Conservation (phyloP, 1,140 invertebrate genomes). For the Aphaenogaster rudis region DNA sequence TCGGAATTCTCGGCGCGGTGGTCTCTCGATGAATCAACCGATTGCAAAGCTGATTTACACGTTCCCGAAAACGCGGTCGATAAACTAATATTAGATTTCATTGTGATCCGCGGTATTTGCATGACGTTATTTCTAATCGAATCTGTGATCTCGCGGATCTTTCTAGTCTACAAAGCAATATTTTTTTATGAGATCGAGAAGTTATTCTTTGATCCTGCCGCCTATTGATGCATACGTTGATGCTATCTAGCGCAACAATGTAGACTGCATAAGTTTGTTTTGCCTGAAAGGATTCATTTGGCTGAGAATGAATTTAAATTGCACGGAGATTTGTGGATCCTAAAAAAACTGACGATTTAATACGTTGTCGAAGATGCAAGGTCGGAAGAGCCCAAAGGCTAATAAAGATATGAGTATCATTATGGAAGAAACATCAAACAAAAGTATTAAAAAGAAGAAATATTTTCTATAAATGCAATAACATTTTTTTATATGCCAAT, state of each 20-base stretch:
- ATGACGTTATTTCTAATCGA: not conserved
- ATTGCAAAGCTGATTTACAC: conserved; percentile 49
- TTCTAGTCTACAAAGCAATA: not conserved
- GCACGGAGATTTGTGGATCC: not conserved
- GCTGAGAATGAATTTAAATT: conserved; percentile 11
- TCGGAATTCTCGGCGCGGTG: conserved; percentile 67
- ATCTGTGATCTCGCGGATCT: not conserved
- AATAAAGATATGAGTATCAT: not conserved
- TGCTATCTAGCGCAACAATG: conserved; percentile 17
- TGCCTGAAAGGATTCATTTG: conserved; percentile 1
- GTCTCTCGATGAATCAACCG: conserved; percentile 71
- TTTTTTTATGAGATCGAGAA: not conserved
- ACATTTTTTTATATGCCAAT: not conserved
- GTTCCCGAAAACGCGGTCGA: conserved; percentile 60
- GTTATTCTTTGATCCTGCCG: conserved; percentile 29
- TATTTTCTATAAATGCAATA: not conserved
- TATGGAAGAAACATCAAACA: not conserved
- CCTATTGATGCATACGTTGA: not conserved
- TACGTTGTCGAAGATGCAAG: not conserved
- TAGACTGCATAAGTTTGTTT: not conserved
- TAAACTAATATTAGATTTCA: conserved; percentile 68
- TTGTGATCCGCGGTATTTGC: conserved; percentile 11
- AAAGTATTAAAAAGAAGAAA: not conserved
- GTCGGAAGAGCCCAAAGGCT: not conserved
- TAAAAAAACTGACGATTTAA: conserved; percentile 20